Evolutionary conservation across 2,888 invertebrate genomes (phyloP).

Genomic region (Pyrrhosoma nymphula): DNA sequence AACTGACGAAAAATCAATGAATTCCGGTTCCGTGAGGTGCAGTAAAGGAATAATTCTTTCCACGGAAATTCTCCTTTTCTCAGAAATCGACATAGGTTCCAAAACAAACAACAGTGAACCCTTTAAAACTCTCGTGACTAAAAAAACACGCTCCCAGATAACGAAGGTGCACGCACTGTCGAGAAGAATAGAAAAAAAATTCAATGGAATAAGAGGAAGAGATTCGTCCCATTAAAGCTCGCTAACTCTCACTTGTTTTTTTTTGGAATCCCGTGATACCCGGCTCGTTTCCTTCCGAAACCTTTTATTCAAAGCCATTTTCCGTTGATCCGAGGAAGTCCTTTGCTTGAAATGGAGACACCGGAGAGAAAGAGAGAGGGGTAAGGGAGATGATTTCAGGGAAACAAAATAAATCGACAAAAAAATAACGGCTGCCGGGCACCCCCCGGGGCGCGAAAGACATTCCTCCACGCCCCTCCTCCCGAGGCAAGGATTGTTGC

Average conservation of each 20-base stretch:
- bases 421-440: not conserved
- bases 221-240: constrained; percentile 18
- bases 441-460: not conserved
- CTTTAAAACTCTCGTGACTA: not conserved
- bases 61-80: too few relatives aligned
- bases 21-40: too few relatives aligned
- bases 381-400: not conserved
- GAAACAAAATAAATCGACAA: not conserved
- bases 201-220: not conserved
- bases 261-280: not conserved
- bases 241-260: not conserved
- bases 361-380: not conserved
- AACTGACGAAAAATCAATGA: too few relatives aligned
- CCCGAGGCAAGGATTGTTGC: constrained; percentile 42
- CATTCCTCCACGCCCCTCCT: constrained; percentile 38
- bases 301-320: constrained; percentile 21
- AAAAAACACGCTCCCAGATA: not conserved
- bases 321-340: constrained; percentile 12
- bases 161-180: not conserved
- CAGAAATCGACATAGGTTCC: not conserved
- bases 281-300: not conserved
- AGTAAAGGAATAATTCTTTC: too few relatives aligned
- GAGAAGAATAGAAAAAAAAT: not conserved
- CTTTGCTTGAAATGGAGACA: not conserved
- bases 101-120: not conserved